Base-by-base conservation (phyloP, 2,113 vertebrate species). In the Eudyptes chrysolophus region DNA sequence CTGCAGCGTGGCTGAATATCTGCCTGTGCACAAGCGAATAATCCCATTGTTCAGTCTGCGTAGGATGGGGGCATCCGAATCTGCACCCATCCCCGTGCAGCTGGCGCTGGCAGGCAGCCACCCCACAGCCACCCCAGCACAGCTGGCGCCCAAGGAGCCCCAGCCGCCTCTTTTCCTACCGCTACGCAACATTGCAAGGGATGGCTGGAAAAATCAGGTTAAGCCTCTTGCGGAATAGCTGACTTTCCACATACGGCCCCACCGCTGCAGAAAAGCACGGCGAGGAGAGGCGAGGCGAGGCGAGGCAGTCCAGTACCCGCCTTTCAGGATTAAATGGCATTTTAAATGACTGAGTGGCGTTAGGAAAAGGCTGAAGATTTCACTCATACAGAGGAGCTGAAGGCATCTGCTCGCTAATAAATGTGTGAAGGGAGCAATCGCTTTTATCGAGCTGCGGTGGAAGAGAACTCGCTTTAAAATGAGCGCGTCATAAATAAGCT, bases 1-100 rank as follows among this genome's bases (percentile, higher is more conserved):
- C 42, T 48, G 16, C n/a, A 68, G 25, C 1, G 2, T 46, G 51
- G 38, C 54, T 40, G 57, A 70, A 7, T 17, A 48, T 32, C 34
- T 75, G 49, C 36, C 49, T 1, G 0, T 27, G 38, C 15, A 1
- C 52, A 40, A 78, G 61, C 2, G 2, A 78, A 57, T 44, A 57
- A 75, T 44, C 11, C 69, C 36, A 9, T 49, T 49, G 42, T 26
- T 74, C 29, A 7, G 11, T 20, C 26, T 4, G 0, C 0, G 2
- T 6, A 25, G 69, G 82, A 65, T 1, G 5, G 88, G 0, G 6
- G 16, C 51, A 62, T 54, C 61, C 6, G 4, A 22, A 3, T 29
- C 27, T 3, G 6, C 65, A 30, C n/a, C 44, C 0, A 0, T 75
- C 51, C 62, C n/a, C 1, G 6, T 1, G 3, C 61, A 64, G 72